These are phyloP conservation scores for Laothoe populi DNA, from an alignment of 2,888 invertebrate genomes.

Conservation along the genomic window DNA sequence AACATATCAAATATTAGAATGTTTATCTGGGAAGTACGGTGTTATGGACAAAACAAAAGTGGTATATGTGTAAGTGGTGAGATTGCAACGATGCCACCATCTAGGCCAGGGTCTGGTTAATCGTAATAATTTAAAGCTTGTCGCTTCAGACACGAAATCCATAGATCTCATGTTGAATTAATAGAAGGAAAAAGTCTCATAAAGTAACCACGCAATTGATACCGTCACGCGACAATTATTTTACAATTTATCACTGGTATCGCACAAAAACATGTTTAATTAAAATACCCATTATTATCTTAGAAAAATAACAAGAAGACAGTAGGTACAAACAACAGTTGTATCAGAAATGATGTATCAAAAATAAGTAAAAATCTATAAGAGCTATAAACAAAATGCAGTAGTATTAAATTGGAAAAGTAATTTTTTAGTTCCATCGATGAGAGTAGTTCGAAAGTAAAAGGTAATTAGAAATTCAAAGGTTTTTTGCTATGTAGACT, in stretches of 20 bases:
- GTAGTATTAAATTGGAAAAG: not conserved
- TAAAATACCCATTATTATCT: constrained; percentile 13
- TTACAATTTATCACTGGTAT: constrained; percentile 18
- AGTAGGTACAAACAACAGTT: not conserved
- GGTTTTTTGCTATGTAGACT: constrained; percentile 13
- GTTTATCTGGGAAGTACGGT: not conserved
- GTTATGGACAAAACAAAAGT: not conserved
- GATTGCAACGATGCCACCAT: constrained; percentile 20
- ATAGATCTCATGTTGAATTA: constrained; percentile 30
- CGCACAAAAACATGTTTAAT: constrained; percentile 12
- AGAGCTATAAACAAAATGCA: not conserved
- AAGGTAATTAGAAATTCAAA: constrained; percentile 27
- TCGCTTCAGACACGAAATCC: constrained; percentile 36
- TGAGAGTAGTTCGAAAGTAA: constrained; percentile 12
- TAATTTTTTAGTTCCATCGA: not conserved
- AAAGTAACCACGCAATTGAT: constrained; percentile 31
- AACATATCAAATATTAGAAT: not conserved
- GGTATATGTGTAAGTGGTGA: not conserved
- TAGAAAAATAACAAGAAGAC: not conserved
- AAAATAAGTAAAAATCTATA: not conserved
- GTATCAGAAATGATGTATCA: not conserved
- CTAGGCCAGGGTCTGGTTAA: constrained; percentile 37
- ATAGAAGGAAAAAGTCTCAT: constrained; percentile 33
- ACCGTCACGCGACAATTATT: constrained; percentile 38
- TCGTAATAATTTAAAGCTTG: constrained; percentile 36